Percentiles rank a stretch among this genome's conserved stretches.
Evolutionary conservation across 1,140 invertebrate species (phyloP).

Genomic region (Pseudomyrmex gracilis): DNA sequence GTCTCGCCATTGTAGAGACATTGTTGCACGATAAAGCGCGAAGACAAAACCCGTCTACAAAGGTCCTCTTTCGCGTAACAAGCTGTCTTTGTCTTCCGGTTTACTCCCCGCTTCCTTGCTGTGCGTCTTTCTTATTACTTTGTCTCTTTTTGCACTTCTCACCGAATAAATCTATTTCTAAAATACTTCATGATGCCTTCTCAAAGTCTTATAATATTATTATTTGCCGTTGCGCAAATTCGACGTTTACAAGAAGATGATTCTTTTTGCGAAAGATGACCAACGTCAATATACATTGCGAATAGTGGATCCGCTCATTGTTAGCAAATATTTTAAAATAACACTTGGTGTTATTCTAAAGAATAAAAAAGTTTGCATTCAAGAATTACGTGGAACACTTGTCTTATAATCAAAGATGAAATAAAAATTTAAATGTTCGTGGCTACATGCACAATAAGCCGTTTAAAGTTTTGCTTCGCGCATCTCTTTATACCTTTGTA

Average conservation of each 20-base stretch:
- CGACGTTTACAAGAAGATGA: too few species aligned
- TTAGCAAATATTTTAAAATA: too few species aligned
- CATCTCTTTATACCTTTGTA: too few species aligned
- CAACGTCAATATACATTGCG: too few species aligned
- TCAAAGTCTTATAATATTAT: too few species aligned
- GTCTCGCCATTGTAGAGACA: constrained; percentile 79
- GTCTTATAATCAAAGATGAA: too few species aligned
- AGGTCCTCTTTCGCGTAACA: constrained; percentile 78
- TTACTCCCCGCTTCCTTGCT: constrained; percentile 19
- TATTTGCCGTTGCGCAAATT: too few species aligned
- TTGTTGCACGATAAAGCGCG: constrained; percentile 81
- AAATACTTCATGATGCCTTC: constrained; percentile 40
- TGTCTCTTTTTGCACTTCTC: background rate
- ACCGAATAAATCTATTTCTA: constrained; percentile 40
- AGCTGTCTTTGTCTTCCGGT: constrained; percentile 73
- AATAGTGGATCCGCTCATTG: too few species aligned
- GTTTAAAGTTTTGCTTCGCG: background rate
- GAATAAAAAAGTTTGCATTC: too few species aligned
- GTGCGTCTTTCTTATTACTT: constrained; percentile 15
- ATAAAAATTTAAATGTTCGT: background rate
- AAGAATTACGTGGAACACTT: too few species aligned
- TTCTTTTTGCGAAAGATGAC: too few species aligned
- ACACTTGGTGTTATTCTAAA: too few species aligned
- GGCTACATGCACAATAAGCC: background rate
- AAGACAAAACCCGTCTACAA: constrained; percentile 78